Evolutionary conservation across 2,888 invertebrate species (phyloP), one percentile per base, ranked within the genome.

Genomic region (Erannis defoliaria): DNA sequence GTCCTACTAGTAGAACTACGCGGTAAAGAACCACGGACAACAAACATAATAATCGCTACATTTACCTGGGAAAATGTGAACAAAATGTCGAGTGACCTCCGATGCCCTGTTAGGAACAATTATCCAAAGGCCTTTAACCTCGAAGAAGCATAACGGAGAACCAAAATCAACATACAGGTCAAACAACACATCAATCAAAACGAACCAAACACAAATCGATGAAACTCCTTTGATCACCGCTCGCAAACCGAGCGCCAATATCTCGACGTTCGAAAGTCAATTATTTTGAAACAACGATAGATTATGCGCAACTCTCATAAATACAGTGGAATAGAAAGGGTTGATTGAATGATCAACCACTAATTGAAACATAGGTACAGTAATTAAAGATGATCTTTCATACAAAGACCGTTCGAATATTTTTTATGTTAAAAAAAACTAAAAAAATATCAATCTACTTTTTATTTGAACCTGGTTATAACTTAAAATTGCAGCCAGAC

Each of bases 191-290:
- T 37, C 38, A 40, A 51, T 38, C 51, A 26, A 29, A 23, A 29
- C n/a, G 26, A 50, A 31, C 8, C 40, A 29, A 51, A 40, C 29
- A 49, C 14, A 40, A 40, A 51, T 40, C 29, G 29, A 19, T 40
- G 18, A 18, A 40, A 31, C 38, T 40, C 38, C 40, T 51, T 51
- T 51, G 29, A 51, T 26, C 40, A 40, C 18, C 8, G 38, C 18
- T 31, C 40, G 29, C 26, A 38, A 51, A 37, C 50, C 38, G 18
- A 50, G 38, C 31, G 14, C 51, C 38, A 40, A 51, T 51, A 40
- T 40, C 51, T 51, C 19, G n/a, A n/a, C 26, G 48, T 48, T 48
- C 12, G 29, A 51, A 40, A 51, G 40, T 40, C 40, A 51, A 51
- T 51, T 29, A 38, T 29, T 38, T 51, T n/a, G 51, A 38, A 40